These are phyloP conservation scores for Anthopleura sola DNA, from an alignment of 64 coral and sea anemone species.

Conservation along the genomic window DNA sequence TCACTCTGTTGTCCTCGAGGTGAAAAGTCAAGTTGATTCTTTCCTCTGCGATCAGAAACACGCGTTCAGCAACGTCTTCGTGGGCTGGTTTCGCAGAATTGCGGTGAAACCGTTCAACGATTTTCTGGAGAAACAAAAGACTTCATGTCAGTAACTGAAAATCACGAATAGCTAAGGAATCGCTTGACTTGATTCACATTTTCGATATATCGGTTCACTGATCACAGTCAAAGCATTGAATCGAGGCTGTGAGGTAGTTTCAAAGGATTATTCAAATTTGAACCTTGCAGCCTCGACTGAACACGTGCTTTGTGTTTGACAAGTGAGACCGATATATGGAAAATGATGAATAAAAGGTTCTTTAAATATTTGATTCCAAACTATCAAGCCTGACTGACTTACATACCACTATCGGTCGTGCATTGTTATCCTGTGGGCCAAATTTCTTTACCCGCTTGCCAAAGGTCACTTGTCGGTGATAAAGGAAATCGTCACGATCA, in stretches of 20 bases:
- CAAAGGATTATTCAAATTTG: too few relatives aligned
- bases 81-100: slow-evolving; percentile 75
- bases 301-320: too few relatives aligned
- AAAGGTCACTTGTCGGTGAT: slow-evolving; percentile 85
- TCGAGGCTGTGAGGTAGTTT: too few relatives aligned
- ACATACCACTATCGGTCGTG: slow-evolving; percentile 70
- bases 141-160: not conserved
- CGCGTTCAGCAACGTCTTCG: slow-evolving; percentile 88
- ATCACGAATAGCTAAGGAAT: not conserved
- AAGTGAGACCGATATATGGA: too few relatives aligned
- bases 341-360: too few relatives aligned
- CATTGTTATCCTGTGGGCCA: slow-evolving; percentile 86
- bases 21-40: slow-evolving; percentile 96
- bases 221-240: too few relatives aligned
- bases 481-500: slow-evolving; percentile 93
- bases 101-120: slow-evolving; percentile 90
- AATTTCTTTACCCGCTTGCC: slow-evolving; percentile 92
- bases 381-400: too few relatives aligned
- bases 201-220: too few relatives aligned
- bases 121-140: slow-evolving; percentile 66
- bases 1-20: slow-evolving; percentile 88
- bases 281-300: too few relatives aligned
- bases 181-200: too few relatives aligned
- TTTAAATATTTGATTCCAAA: too few relatives aligned
- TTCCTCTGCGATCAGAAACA: slow-evolving; percentile 84